These are phyloP conservation scores for Numida meleagris DNA, from an alignment of 2,113 vertebrate species.

Conservation along the genomic window DNA sequence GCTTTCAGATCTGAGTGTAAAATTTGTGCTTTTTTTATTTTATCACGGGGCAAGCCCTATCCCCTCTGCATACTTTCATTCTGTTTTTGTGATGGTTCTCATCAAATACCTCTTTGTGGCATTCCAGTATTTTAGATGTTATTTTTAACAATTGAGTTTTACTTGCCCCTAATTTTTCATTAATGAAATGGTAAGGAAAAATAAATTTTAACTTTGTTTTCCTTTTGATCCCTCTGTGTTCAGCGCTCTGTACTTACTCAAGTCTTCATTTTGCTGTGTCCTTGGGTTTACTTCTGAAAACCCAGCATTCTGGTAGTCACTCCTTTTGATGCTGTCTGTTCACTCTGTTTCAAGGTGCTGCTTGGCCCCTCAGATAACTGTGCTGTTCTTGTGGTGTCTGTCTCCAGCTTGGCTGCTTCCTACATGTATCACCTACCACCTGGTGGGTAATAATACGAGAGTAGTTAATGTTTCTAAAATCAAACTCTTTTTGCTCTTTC, in stretches of 20 bases:
- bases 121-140: slow-evolving; percentile 5
- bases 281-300: slow-evolving; percentile 53
- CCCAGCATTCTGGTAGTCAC: slow-evolving; percentile 35
- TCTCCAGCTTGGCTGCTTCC: slow-evolving; percentile 20
- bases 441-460: slow-evolving; percentile 37
- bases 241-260: not conserved
- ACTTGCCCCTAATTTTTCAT: slow-evolving; percentile 38
- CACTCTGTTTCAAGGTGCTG: slow-evolving; percentile 49
- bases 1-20: not conserved
- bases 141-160: slow-evolving; percentile 40
- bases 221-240: slow-evolving; percentile 36
- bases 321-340: slow-evolving; percentile 52
- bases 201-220: slow-evolving; percentile 27
- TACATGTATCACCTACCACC: slow-evolving; percentile 14
- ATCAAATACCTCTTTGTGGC: not conserved
- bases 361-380: slow-evolving; percentile 28
- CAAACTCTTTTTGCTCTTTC: no score
- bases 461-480: slow-evolving; percentile 57
- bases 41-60: not conserved
- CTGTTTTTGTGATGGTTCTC: slow-evolving; percentile 10
- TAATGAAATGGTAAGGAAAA: slow-evolving; percentile 40
- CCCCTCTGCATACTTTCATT: not conserved
- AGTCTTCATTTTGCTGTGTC: slow-evolving; percentile 29
- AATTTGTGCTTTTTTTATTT: not conserved
- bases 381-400: not conserved